These are phyloP conservation scores for Drosophila punjabiensis DNA, from an alignment of 1,140 invertebrate species.

Conservation along the genomic window DNA sequence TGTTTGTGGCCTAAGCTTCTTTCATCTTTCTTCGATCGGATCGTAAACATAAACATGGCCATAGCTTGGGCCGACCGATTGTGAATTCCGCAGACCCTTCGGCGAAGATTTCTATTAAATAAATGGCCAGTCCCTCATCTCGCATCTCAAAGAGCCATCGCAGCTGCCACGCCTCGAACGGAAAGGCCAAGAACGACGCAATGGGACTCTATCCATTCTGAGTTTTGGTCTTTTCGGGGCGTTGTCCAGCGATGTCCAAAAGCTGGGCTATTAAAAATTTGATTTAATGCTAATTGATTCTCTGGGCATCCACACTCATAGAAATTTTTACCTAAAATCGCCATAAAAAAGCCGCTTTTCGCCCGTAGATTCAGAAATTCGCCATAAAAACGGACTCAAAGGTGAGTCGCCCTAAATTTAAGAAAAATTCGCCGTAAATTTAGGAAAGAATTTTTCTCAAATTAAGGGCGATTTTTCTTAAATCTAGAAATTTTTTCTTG, in stretches of 20 bases:
- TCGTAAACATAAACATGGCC: slow-evolving; percentile 32
- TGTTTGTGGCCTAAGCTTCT: slow-evolving; percentile 17
- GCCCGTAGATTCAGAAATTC: too few species aligned
- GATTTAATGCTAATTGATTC: slow-evolving; percentile 82
- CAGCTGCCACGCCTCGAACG: slow-evolving; percentile 23
- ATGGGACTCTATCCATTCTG: neutral
- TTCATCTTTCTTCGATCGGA: slow-evolving; percentile 26
- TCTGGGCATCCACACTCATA: slow-evolving; percentile 27
- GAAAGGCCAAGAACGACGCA: slow-evolving; percentile 14
- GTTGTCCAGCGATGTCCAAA: slow-evolving; percentile 16
- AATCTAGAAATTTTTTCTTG: too few species aligned
- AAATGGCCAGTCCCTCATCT: slow-evolving; percentile 28
- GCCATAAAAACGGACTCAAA: too few species aligned
- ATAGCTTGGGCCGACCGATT: slow-evolving; percentile 1
- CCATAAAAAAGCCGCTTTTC: too few species aligned
- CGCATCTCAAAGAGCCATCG: slow-evolving; percentile 25
- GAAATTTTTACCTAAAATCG: too few species aligned
- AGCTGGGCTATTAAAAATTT: slow-evolving; percentile 58
- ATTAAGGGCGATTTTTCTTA: too few species aligned
- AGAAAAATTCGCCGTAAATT: too few species aligned
- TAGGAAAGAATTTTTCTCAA: too few species aligned
- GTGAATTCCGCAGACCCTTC: slow-evolving; percentile 20
- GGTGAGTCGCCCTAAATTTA: too few species aligned
- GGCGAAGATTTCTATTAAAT: slow-evolving; percentile 39
- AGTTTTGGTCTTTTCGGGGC: slow-evolving; percentile 1